Percentiles rank a stretch among this genome's conserved stretches.
These are phyloP conservation scores for Lasioglossum malachurum DNA, from an alignment of 2,888 invertebrate genomes.

Conservation along the genomic window DNA sequence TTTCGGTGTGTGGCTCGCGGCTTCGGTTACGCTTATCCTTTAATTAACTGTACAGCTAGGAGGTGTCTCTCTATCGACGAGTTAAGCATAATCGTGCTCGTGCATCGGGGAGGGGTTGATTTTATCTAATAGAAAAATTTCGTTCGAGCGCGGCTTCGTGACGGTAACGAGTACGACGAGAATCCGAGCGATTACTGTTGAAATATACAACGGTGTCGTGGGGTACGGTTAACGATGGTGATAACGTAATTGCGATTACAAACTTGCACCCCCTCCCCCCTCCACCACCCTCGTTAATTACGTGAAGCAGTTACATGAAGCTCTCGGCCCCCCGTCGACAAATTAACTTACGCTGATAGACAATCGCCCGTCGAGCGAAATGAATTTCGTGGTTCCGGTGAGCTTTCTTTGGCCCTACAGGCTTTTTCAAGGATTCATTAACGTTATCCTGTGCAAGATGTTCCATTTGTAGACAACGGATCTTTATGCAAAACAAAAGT, in stretches of 20 bases:
- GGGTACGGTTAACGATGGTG: background rate
- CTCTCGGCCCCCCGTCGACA: background rate
- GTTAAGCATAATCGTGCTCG: slow-evolving; percentile 30
- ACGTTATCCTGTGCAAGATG: no score
- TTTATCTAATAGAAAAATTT: slow-evolving; percentile 44
- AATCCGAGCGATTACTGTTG: slow-evolving; percentile 38
- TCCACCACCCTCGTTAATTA: background rate
- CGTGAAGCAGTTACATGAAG: background rate
- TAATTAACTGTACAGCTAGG: slow-evolving; percentile 27
- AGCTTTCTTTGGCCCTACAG: background rate
- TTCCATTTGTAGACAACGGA: no score
- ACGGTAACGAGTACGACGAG: slow-evolving; percentile 35
- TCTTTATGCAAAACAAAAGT: no score
- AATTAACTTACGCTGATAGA: background rate
- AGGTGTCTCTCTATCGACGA: background rate
- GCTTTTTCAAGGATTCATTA: background rate
- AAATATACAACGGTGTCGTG: background rate
- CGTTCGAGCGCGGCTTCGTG: slow-evolving; percentile 42
- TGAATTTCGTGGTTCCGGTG: background rate
- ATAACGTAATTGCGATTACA: slow-evolving; percentile 30
- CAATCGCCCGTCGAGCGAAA: background rate
- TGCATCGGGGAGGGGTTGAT: slow-evolving; percentile 17
- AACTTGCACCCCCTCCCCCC: background rate
- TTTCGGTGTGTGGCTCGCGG: background rate
- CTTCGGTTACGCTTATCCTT: slow-evolving; percentile 15